Evolutionary conservation across 2,888 invertebrate genomes (phyloP), one percentile per base, ranked within the genome.

Genomic region (Odontomyia ornata): DNA sequence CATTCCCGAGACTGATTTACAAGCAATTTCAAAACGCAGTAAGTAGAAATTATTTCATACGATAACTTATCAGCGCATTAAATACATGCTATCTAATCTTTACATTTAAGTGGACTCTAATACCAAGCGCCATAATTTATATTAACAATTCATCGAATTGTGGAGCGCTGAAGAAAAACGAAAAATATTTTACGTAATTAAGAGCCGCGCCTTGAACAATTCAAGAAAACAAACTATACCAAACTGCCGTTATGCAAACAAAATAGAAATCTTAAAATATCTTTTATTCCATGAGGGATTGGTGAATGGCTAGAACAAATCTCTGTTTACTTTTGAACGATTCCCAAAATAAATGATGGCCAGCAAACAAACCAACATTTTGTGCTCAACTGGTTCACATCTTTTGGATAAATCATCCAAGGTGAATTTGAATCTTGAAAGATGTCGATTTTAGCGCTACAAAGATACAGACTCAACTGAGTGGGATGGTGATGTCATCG

Each of bases 401-500:
- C 18, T 21, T 21, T 46, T 46, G 5, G 23, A 43, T 43, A 36
- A 67, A 67, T 36, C 67, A 67, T 67, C 67, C 67, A 36, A 67
- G 67, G 43, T 67, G 43, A 46, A 67, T 36, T 36, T 64, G 25
- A 28, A 52, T 52, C 18, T 52, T 15, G 52, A 52, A 15, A 60
- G 60, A 60, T 52, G 52, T 52, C n/a, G 13, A 25, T 23, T 21
- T 25, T 21, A 23, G 60, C 25, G 11, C 25, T 52, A 5, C 1
- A 52, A 15, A 64, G 28, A 64, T 1, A 64, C 0, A 13, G 11
- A 64, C 27, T 28, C 15, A 21, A 15, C 28, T 7, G 28, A 27
- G 15, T 21, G 21, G 15, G 9, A 64, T 28, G 23, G 27, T 67
- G 46, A 43, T 46, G 46, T 67, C 67, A 67, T 67, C 46, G 43